Evolutionary conservation across 2,113 vertebrate genomes (phyloP), one percentile per base, ranked within the genome.

Genomic region (Albula glossodonta): DNA sequence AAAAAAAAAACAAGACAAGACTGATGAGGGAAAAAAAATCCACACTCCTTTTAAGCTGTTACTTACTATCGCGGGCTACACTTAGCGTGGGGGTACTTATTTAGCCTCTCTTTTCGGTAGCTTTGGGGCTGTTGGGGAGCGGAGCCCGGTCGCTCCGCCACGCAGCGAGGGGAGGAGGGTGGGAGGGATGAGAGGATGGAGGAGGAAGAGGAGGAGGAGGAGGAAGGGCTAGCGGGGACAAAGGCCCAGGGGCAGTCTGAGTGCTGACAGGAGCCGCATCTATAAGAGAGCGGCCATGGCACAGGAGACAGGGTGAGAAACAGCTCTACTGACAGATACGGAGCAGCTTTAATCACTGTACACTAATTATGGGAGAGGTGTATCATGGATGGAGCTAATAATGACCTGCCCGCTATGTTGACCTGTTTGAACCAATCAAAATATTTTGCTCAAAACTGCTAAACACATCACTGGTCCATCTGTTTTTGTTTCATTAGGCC

Each of bases 41-140:
- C 90, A 90, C 88, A 91, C 88, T 84, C 92, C 90, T 41, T 41
- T 41, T 80, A 81, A 17, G 19, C 89, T 0, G 66, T 91, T 94
- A 96, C 95, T 96, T 95, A 96, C 94, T 96, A 96, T 87, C 53
- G 90, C 83, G 90, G 96, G 92, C 94, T 96, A 94, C 92, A 84
- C 90, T 94, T 90, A 93, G 91, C 89, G 89, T 89, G 94, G 94
- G 90, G 50, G 91, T 87, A 93, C 91, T 96, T 91, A 95, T 90
- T 93, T 90, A 90, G 89, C 92, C 93, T 91, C 90, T 95, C 93
- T 88, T 91, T 92, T 94, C 94, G 89, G 93, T 92, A 94, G 92
- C 90, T 88, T 87, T 91, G 93, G 87, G 90, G 90, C 78, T 87
- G 93, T 80, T 90, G 92, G 41, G 81, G 91, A 91, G 92, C 92